phyloP scores from a whole-genome alignment of 2,113 vertebrate species.

The Upupa epops region DNA sequence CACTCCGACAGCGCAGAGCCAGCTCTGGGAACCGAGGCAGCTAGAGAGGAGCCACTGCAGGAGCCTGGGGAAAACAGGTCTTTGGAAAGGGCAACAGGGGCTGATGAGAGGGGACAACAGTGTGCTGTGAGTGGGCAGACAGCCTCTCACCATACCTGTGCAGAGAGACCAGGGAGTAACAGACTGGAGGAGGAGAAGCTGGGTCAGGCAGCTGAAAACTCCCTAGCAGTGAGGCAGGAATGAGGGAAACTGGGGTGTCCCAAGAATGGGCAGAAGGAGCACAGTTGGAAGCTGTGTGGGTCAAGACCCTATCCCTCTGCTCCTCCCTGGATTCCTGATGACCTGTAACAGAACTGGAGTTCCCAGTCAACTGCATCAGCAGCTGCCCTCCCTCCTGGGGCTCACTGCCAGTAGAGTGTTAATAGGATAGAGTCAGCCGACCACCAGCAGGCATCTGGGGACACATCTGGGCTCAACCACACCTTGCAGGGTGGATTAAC shows the following conservation, averaged over 20 bases:
- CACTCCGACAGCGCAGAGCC: not conserved
- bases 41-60: not conserved
- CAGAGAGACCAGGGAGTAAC: not conserved
- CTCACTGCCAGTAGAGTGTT: not conserved
- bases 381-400: not conserved
- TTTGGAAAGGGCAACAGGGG: not conserved
- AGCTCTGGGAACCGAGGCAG: accelerated
- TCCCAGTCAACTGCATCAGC: not conserved
- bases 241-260: accelerated
- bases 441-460: not conserved
- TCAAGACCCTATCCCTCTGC: not conserved
- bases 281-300: accelerated
- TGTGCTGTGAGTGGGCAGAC: too few species aligned
- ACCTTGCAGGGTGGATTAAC: not conserved
- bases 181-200: not conserved
- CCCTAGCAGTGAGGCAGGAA: not conserved
- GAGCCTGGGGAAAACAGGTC: accelerated
- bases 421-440: not conserved
- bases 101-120: not conserved
- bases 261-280: not conserved
- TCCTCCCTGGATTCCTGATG: accelerated
- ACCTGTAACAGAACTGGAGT: not conserved
- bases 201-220: not conserved
- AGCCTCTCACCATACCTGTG: accelerated
- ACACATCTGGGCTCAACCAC: accelerated